Evolutionary conservation across 2,888 invertebrate species (phyloP).

Genomic region (Alcis repandata): DNA sequence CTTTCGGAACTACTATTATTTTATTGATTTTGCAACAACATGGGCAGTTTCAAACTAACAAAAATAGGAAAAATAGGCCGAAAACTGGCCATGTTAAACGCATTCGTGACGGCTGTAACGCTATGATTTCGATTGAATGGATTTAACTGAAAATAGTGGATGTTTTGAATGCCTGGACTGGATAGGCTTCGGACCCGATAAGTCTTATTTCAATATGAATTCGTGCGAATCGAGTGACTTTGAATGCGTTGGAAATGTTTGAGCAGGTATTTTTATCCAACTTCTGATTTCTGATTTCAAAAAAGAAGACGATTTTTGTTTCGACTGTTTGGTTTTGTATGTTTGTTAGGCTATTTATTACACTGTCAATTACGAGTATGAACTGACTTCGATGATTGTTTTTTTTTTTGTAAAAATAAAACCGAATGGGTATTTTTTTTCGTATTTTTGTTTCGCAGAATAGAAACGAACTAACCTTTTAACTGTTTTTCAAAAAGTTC

Average conservation of each 20-base stretch:
- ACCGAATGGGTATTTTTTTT: too few species aligned
- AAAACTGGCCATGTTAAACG: constrained; percentile 67
- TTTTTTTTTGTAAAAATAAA: too few species aligned
- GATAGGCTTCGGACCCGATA: constrained; percentile 37
- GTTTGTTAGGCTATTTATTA: too few species aligned
- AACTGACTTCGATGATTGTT: too few species aligned
- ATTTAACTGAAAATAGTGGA: constrained; percentile 58
- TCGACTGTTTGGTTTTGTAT: too few species aligned
- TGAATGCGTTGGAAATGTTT: neutral
- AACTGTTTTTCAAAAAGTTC: too few species aligned
- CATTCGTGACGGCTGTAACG: constrained; percentile 69
- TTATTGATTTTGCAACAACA: constrained; percentile 72
- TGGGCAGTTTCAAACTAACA: constrained; percentile 9
- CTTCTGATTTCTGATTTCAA: too few species aligned
- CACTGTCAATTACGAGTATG: too few species aligned
- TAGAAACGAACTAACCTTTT: too few species aligned
- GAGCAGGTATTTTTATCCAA: neutral
- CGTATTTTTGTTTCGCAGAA: too few species aligned
- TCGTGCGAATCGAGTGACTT: constrained; percentile 38
- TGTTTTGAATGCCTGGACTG: constrained; percentile 33
- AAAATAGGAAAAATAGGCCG: constrained; percentile 49
- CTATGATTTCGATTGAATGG: constrained; percentile 66
- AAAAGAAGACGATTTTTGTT: too few species aligned
- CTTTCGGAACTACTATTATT: constrained; percentile 73
- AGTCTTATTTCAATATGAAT: constrained; percentile 39